Evolutionary conservation across 35 echinoderm and acorn worm species (phyloP), one percentile per base, ranked within the genome.

Genomic region (Eucidaris tribuloides): DNA sequence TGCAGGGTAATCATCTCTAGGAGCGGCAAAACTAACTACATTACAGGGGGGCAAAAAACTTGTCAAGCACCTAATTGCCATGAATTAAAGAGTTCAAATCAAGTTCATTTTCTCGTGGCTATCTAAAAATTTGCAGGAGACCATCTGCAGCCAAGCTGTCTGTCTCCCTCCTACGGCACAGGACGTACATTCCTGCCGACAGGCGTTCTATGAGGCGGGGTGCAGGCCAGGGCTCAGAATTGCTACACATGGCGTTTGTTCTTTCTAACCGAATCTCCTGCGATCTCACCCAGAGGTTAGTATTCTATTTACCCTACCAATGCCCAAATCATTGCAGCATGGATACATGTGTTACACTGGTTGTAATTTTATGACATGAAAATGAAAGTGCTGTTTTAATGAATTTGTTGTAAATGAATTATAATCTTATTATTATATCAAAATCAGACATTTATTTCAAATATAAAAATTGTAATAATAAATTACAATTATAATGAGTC

Each of bases 211-310:
- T 65, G 96, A 99, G 52, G 96, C 96, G 96, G 96, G 17, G 84
- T 93, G 19, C 90, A 92, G 24, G 87, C 91, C 55, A 84, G 90
- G 19, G 61, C 91, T 17, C 86, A 93, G 28, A 91, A 91, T 5
- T 82, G 82, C 86, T 52, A 89, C 29, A 99, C 87, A 99, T 99
- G 90, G 96, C 96, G 25, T 99, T 99, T 90, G 96, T 99, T n/a
- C 93, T 99, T 74, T 91, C 93, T 36, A 99, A 99, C 78, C 64
- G 96, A 65, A 93, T 99, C 74, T n/a, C n/a, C n/a, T n/a, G n/a
- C 72, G 93, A 55, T 90, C 93, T 77, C 76, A 93, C 1, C 93
- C 96, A n/a, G 96, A 99, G 96, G 96, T 99, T 81, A 82, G 46
- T 7, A 57, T n/a, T 20, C n/a, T n/a, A n/a, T n/a, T n/a, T n/a